These are phyloP conservation scores for Pristis pectinata DNA, from an alignment of 2,797 vertebrate genomes.

Conservation along the genomic window DNA sequence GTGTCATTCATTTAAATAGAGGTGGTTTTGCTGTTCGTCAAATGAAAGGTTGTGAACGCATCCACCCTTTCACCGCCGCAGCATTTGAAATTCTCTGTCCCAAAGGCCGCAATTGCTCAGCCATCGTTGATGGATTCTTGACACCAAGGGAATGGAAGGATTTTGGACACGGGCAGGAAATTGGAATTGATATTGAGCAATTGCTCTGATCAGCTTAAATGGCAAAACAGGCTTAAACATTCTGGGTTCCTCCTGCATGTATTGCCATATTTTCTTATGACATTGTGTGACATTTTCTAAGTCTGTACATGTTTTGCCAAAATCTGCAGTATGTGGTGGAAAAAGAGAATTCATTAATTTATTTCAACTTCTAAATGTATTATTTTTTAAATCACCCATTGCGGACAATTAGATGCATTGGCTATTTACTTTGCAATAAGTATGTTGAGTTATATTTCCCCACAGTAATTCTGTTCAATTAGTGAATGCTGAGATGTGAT, in stretches of 20 bases:
- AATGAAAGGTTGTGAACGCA: background rate
- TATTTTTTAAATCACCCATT: background rate
- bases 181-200: background rate
- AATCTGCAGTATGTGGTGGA: background rate
- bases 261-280: background rate
- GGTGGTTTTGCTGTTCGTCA: background rate
- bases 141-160: no score
- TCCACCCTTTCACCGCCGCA: background rate
- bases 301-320: background rate
- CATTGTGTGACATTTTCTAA: background rate
- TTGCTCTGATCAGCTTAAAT: background rate
- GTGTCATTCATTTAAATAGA: background rate
- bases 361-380: background rate
- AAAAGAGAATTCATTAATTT: background rate
- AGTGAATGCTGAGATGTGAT: background rate
- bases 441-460: background rate
- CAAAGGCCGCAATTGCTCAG: background rate
- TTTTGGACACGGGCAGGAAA: background rate
- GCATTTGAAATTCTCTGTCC: background rate
- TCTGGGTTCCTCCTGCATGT: background rate
- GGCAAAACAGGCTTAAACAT: background rate
- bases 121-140: background rate
- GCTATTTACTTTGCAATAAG: background rate
- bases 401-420: background rate
- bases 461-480: background rate